Evolutionary conservation across 2,113 vertebrate genomes (phyloP), one percentile per base, ranked within the genome.

Genomic region (Rhinichthys klamathensis): DNA sequence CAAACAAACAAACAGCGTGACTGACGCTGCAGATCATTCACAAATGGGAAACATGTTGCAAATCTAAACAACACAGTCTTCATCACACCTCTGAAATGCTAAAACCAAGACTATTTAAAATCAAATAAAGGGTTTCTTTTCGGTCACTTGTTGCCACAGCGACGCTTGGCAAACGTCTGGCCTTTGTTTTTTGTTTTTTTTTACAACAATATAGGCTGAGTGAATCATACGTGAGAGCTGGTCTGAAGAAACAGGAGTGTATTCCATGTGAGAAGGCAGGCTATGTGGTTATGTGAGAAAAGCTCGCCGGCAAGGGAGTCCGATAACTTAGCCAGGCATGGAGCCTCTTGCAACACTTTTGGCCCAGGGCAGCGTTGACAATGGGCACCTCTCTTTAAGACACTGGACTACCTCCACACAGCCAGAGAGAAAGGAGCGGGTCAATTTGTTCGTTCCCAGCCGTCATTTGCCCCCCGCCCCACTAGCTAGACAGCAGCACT

Each of bases 1-100:
- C 89, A 92, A 87, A 86, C 89, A 92, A 90, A 88, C 80, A 92
- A 77, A 84, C 90, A 86, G 89, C 87, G 86, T 89, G 86, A 89
- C 88, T 90, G 89, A 89, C 81, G 88, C 86, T 8, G 84, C 84
- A 84, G 86, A 85, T 85, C 58, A 84, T 60, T 85, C 88, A 76
- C 25, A 90, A 89, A 85, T 56, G 60, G 38, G 73, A 84, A 76
- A 60, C 69, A 70, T 30, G 30, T 8, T 46, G 35, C 27, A 60
- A 78, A 63, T 54, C 30, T 38, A 58, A 80, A 67, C 35, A 79
- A 67, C 44, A 58, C 49, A 60, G 18, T n/a, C 72, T 89, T 89
- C 88, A 90, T 85, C 82, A 32, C 41, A 69, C 63, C 80, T 69
- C 16, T 32, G 25, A 67, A 67, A 82, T 32, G 18, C 18, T 54